Percentiles rank a stretch among this genome's conserved stretches.
These are phyloP conservation scores for Reticulitermes speratus DNA, from an alignment of 1,140 invertebrate genomes.

Conservation along the genomic window DNA sequence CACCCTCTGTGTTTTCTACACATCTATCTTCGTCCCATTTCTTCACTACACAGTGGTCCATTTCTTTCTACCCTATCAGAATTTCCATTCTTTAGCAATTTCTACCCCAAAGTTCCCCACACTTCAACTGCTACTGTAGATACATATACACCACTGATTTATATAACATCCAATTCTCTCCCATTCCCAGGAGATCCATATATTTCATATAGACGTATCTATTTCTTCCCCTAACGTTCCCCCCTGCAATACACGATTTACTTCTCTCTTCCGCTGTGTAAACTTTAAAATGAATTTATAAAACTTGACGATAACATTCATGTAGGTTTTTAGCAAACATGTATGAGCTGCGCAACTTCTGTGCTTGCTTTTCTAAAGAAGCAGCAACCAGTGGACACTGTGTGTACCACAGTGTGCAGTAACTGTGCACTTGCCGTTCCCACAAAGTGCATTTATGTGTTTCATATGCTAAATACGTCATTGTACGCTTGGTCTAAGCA, in stretches of 20 bases:
- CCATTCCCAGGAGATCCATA: not conserved
- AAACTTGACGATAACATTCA: no score
- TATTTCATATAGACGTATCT: not conserved
- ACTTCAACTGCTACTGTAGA: not conserved
- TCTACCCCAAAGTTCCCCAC: not conserved
- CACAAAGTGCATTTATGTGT: no score
- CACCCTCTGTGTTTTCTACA: not conserved
- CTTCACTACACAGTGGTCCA: not conserved
- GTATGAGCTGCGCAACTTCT: no score
- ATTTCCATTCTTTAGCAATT: not conserved
- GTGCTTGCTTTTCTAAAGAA: no score
- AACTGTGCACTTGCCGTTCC: no score
- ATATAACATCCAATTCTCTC: not conserved
- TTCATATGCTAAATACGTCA: no score
- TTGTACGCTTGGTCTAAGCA: no score
- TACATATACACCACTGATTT: not conserved
- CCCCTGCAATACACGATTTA: not conserved
- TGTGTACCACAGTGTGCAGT: no score
- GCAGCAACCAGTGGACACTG: no score
- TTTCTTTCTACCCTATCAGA: not conserved
- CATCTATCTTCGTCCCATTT: constrained; percentile 6
- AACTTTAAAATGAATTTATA: not conserved
- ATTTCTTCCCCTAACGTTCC: not conserved
- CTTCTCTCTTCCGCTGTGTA: not conserved
- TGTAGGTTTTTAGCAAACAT: no score